Evolutionary conservation across 2,888 invertebrate species (phyloP).

Genomic region (Leptura quadrifasciata): DNA sequence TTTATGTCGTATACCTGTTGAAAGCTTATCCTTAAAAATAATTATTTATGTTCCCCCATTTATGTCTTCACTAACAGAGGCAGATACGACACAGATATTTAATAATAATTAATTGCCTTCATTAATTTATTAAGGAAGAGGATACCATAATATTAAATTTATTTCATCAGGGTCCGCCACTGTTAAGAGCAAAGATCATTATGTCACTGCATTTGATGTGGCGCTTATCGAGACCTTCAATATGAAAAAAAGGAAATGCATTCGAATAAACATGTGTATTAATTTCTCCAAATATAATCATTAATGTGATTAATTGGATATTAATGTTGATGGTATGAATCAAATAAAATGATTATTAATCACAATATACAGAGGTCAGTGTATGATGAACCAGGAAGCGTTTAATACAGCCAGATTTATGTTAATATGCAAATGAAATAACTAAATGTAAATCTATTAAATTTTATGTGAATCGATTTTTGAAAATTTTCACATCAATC

Average conservation of each 20-base stretch:
- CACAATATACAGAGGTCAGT: conserved; percentile 2
- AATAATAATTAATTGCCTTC: too few relatives aligned
- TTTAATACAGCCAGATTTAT: neutral
- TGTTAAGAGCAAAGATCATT: neutral
- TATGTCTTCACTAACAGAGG: too few relatives aligned
- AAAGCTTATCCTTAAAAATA: too few relatives aligned
- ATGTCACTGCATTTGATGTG: neutral
- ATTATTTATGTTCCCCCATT: too few relatives aligned
- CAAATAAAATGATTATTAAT: neutral
- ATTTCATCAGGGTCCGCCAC: neutral
- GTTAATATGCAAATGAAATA: conserved; percentile 4
- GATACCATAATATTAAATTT: too few relatives aligned
- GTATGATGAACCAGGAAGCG: conserved; percentile 11
- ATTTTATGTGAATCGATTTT: neutral
- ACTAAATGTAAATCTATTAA: conserved; percentile 9
- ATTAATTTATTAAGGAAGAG: too few relatives aligned
- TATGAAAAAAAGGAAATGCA: neutral
- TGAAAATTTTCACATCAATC: too few relatives aligned
- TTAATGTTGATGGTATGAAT: neutral
- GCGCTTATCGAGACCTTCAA: neutral
- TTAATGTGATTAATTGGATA: neutral
- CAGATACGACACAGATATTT: too few relatives aligned
- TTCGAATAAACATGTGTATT: neutral
- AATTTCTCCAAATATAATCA: conserved; percentile 1
- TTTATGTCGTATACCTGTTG: too few relatives aligned